Conservation (phyloP, 2,113 vertebrate species). For the Ceratotherium simum region DNA sequence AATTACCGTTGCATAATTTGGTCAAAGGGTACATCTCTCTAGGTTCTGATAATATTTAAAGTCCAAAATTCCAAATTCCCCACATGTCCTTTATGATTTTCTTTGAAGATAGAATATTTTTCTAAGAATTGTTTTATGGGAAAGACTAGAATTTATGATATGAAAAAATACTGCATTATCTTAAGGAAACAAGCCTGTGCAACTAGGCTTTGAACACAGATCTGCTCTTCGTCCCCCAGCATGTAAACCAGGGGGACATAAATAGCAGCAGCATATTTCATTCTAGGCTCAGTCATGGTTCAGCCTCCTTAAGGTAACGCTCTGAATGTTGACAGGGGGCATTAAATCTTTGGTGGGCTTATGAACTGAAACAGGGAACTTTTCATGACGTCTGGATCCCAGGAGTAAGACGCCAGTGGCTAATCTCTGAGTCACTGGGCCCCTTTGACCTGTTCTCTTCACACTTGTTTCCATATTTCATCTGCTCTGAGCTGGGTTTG, state of each 20-base stretch:
- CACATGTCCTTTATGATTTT: not conserved
- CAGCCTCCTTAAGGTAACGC: not conserved
- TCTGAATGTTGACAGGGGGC: not conserved
- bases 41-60: not conserved
- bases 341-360: slow-evolving; percentile 62
- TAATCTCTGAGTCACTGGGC: not conserved
- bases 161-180: not conserved
- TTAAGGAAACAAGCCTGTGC: slow-evolving; percentile 52
- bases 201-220: slow-evolving; percentile 33
- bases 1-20: not conserved
- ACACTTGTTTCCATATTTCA: slow-evolving; percentile 50
- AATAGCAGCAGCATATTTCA: not conserved
- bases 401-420: not conserved
- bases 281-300: not conserved
- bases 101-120: slow-evolving; percentile 40
- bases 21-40: not conserved
- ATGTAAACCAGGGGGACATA: not conserved
- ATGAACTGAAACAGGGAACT: slow-evolving; percentile 20
- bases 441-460: slow-evolving; percentile 36
- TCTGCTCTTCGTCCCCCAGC: not conserved
- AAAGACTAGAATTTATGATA: slow-evolving; percentile 48
- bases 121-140: slow-evolving; percentile 1
- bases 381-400: not conserved
- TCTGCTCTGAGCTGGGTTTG: not conserved
- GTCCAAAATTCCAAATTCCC: not conserved